Conservation (phyloP, 2,888 invertebrate genomes). For the Chironomus tentans region DNA sequence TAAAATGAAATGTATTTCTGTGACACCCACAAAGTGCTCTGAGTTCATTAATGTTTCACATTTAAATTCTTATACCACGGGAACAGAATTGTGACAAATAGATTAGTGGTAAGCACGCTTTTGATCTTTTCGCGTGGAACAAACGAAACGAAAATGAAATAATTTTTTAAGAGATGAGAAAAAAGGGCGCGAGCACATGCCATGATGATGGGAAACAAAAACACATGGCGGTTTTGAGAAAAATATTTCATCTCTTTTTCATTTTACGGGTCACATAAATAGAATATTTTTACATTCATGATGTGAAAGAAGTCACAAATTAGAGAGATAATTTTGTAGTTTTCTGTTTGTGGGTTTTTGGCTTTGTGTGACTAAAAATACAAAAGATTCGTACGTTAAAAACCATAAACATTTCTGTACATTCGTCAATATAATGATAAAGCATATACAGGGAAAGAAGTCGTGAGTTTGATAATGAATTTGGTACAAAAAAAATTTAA, state of each 20-base stretch:
- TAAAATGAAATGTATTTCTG: background rate
- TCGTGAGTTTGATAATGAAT: too few relatives aligned
- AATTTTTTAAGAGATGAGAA: background rate
- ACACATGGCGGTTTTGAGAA: background rate
- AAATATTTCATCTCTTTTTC: background rate
- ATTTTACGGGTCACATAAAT: background rate
- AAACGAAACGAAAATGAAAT: background rate
- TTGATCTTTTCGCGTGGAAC: background rate
- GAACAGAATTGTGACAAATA: constrained; percentile 13
- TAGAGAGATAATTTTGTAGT: too few relatives aligned
- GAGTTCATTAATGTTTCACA: background rate
- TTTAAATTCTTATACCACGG: background rate
- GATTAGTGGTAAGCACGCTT: constrained; percentile 8
- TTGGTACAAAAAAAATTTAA: too few relatives aligned
- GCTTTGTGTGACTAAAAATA: too few relatives aligned
- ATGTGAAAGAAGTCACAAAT: too few relatives aligned
- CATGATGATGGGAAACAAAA: background rate
- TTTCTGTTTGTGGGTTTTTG: too few relatives aligned
- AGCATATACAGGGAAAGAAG: too few relatives aligned
- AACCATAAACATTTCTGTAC: too few relatives aligned
- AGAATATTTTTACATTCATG: background rate
- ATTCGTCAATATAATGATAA: too few relatives aligned
- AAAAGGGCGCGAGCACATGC: too few relatives aligned
- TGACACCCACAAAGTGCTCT: constrained; percentile 17
- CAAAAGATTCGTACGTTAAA: too few relatives aligned